A percentile compares a stretch with the other conserved stretches of the same genome.
These are phyloP conservation scores for Anguilla megastoma DNA, from an alignment of 2,797 vertebrate species.

Conservation along the genomic window DNA sequence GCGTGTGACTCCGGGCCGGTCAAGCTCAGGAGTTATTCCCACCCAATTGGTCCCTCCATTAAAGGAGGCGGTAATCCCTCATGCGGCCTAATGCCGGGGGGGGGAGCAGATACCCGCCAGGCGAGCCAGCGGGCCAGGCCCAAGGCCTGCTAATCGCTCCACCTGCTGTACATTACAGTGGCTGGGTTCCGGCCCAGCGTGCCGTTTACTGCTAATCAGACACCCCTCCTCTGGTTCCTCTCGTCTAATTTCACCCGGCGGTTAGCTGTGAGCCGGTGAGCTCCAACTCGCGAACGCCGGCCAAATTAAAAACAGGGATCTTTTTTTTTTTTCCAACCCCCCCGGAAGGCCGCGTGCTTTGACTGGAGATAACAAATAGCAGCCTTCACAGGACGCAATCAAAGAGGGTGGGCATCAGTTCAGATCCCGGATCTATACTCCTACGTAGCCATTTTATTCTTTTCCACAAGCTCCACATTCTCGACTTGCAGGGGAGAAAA, in stretches of 20 bases:
- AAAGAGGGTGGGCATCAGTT: not conserved
- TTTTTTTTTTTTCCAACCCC: not conserved
- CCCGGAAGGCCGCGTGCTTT: not conserved
- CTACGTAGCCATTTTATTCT: not conserved
- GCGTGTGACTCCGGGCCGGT: not conserved
- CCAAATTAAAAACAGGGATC: constrained; percentile 12
- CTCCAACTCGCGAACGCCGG: not conserved
- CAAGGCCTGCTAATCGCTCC: constrained; percentile 81
- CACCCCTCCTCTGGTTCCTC: not conserved
- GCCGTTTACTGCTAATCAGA: constrained; percentile 49
- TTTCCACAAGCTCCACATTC: not conserved
- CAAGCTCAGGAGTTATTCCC: constrained; percentile 66
- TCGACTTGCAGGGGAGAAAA: not conserved
- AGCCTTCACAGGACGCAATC: not conserved
- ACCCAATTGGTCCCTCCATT: constrained; percentile 69
- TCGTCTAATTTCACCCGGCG: not conserved
- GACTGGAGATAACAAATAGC: not conserved
- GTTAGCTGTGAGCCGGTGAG: not conserved
- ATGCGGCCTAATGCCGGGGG: constrained; percentile 53
- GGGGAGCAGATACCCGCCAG: not conserved
- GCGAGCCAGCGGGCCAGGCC: not conserved
- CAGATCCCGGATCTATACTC: not conserved
- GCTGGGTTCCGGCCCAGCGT: constrained; percentile 67
- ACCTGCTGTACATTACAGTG: constrained; percentile 82
- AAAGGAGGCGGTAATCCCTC: constrained; percentile 88